Evolutionary conservation across 2,113 vertebrate genomes (phyloP).

Genomic region (Edolisoma coerulescens): DNA sequence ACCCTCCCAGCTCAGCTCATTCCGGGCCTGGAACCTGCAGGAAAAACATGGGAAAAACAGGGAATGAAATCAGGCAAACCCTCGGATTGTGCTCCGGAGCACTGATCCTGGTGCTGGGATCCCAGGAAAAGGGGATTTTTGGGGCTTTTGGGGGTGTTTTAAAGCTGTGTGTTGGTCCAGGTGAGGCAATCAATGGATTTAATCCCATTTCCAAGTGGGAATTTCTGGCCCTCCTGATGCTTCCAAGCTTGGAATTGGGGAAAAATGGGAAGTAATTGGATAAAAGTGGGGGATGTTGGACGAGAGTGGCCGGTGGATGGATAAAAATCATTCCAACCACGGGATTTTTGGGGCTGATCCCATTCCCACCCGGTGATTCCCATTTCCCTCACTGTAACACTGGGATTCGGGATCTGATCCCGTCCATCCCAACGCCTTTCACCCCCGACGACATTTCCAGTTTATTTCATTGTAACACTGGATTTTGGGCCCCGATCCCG

Average conservation of each 20-base stretch:
- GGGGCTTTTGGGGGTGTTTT: not conserved
- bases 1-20: not conserved
- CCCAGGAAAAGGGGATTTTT: not conserved
- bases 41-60: not conserved
- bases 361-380: not conserved
- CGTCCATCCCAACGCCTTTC: fast-evolving
- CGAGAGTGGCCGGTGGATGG: not conserved
- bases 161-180: not conserved
- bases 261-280: not conserved
- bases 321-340: fast-evolving
- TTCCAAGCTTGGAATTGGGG: not conserved
- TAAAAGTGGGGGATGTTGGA: not conserved
- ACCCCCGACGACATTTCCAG: fast-evolving
- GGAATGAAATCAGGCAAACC: too few species aligned
- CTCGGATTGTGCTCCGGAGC: not conserved
- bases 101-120: not conserved
- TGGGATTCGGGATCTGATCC: not conserved
- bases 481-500: fast-evolving
- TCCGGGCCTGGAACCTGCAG: not conserved
- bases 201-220: not conserved
- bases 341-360: fast-evolving
- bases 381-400: not conserved
- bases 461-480: fast-evolving
- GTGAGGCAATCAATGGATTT: not conserved
- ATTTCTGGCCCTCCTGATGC: not conserved